Conservation (phyloP, 2,888 invertebrate species). For the Harmothoe impar region DNA sequence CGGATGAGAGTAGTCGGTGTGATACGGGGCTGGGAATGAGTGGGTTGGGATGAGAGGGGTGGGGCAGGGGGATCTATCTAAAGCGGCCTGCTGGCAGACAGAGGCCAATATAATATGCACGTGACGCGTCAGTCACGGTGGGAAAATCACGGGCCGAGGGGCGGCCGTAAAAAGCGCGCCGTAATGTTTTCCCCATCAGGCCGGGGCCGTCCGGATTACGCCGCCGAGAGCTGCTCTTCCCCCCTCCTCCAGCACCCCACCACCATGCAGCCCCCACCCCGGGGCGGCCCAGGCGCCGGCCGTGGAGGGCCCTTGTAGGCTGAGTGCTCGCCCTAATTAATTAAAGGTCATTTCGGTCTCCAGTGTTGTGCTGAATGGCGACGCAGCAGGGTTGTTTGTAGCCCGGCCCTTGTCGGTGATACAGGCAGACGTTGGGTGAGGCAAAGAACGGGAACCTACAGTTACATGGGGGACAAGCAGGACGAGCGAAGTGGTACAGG, state of each 20-base stretch:
- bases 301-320: not conserved
- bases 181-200: constrained; percentile 44
- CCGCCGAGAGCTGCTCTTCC: not conserved
- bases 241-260: not conserved
- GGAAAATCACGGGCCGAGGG: constrained; percentile 6
- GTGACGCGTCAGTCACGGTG: constrained; percentile 29
- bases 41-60: not conserved
- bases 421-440: too few relatives aligned
- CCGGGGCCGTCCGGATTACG: constrained; percentile 22
- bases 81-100: not conserved
- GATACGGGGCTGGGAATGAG: not conserved
- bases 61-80: not conserved
- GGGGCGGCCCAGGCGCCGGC: not conserved
- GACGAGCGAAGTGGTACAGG: too few relatives aligned
- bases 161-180: not conserved
- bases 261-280: too few relatives aligned
- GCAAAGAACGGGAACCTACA: too few relatives aligned
- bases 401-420: too few relatives aligned
- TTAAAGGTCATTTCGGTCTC: constrained; percentile 1
- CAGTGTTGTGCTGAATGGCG: not conserved
- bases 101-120: not conserved
- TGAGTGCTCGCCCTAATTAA: constrained; percentile 12
- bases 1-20: not conserved
- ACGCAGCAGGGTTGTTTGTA: not conserved
- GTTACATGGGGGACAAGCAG: too few relatives aligned